Base-by-base conservation (phyloP, 2,888 invertebrate genomes). In the Drosophila maculinotata region DNA sequence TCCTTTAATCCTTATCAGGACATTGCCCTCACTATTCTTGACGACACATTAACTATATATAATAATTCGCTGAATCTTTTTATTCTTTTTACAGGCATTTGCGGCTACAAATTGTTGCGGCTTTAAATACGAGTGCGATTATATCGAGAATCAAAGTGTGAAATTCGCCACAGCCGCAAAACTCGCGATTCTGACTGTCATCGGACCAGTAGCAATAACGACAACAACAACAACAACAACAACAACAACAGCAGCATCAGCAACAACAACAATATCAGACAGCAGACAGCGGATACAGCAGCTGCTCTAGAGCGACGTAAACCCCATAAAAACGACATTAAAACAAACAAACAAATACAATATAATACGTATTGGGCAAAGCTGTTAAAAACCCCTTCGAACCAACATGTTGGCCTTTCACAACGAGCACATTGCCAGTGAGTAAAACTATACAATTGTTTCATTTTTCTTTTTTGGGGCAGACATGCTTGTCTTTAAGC, bases 371-470 rank as follows among this genome's bases (percentile, higher is more conserved):
- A 77, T 76, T 72, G 73, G 58, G 39, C 68, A 77, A 72, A 76
- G 67, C 78, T 77, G 72, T 72, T 72, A 66, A 66, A 72, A 72
- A 56, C 52, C 62, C 65, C 44, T 56, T 54, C 49, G 58, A 58
- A 49, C 53, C 63, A 90, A 90, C 70, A 91, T 91, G 91, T 90
- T 91, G 91, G 91, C 91, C 90, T 90, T 91, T 81, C 91, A 91
- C 86, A 91, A 91, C 87, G 91, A 91, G 78, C 91, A 91, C 76
- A 91, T 91, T 77, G 91, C 91, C 84, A 91, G 91, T 91, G 75
- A 91, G 91, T 91, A 62, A 54, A 59, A 62, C 57, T 70, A 48
- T 35, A 53, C 17, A 17, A 42, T 53, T n/a, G 45, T 33, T 31
- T 42, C 20, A 31, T 36, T 28, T 35, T 35, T 2, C n/a, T 15